Evolutionary conservation across 2,888 invertebrate species (phyloP), one percentile per base, ranked within the genome.

Genomic region (Amblyteles armatorius): DNA sequence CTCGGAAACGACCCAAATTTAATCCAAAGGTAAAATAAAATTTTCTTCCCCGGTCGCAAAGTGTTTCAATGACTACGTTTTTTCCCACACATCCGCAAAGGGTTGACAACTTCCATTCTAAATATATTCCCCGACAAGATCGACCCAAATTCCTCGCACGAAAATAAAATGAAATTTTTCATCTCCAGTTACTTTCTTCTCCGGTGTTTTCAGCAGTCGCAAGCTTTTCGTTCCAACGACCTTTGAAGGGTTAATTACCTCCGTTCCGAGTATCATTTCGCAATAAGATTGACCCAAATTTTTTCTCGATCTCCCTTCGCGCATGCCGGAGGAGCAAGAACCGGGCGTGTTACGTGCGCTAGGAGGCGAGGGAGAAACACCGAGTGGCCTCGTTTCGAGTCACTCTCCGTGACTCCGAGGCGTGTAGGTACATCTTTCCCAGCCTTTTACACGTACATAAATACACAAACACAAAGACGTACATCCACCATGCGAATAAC

Each of bases 381-480:
- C 16, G 67, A 72, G 71, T 83, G 83, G 52, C 83, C 83, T 84
- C 83, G 80, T 84, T 84, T 77, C 76, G 71, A 80, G 80, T 76
- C 72, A 29, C 76, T 77, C 48, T 77, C 48, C 72, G 80, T 80
- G 83, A 83, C 79, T 83, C 19, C 22, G 36, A 29, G 67, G 65
- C 83, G 76, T 72, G 71, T 67, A 50, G 48, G 13, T 44, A 52
- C 44, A 63, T 76, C 72, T 79, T 71, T 36, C 19, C 55, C 50
- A 6, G 60, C 60, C 33, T 55, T 55, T 19, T 13, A 40, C 44
- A 44, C 48, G 22, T 44, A 52, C 52, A 52, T 52, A 19, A n/a
- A 52, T 52, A 52, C 52, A 52, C n/a, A 52, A 52, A 52, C n/a
- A 44, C 44, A 44, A 13, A 44, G 44, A 44, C 13, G 1, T 19